Base-by-base conservation (phyloP, 2,113 vertebrate species). In the Aleadryas rufinucha region DNA sequence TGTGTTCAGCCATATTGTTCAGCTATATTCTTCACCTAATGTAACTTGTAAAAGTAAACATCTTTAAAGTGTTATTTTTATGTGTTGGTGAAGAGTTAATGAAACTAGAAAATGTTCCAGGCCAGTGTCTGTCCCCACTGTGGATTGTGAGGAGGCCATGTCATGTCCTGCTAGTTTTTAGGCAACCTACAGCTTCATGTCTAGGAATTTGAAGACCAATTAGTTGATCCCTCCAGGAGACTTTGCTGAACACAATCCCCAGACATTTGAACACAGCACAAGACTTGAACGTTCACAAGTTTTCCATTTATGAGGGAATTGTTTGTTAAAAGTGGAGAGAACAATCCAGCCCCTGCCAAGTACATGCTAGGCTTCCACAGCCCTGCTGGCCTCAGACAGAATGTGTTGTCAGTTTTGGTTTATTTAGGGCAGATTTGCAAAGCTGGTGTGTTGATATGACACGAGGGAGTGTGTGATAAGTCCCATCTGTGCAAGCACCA, bases 351-450 rank as follows among this genome's bases (percentile, higher is more conserved):
- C 75, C 45, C 44, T 95, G 95, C 94, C 94, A 95, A 95, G 86
- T 70, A 72, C 77, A 89, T 4, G 42, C 37, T 33, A 39, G 39
- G 84, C 61, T 9, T 87, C 8, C 2, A 35, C 78, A 91, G 93
- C 70, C 89, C 86, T 49, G 79, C 85, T 93, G 92, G 90, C 86
- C 92, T 90, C 90, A 39, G 31, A 39, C 80, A 39, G 30, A 77
- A 77, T 1, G 8, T 59, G 81, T 70, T 96, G 84, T 93, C 81
- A 85, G 4, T 87, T 77, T 53, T 76, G 78, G 26, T 70, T 94
- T 96, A 94, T 97, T 95, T 94, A 81, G 94, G 71, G 84, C 76
- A 95, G 66, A 80, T 93, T 75, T 88, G 78, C 87, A 88, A 33
- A 94, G 75, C 86, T 91, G 74, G 5, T 91, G 76, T 94, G 87